Conservation (phyloP, 2,888 invertebrate genomes). For the Caenorhabditis sp. region DNA sequence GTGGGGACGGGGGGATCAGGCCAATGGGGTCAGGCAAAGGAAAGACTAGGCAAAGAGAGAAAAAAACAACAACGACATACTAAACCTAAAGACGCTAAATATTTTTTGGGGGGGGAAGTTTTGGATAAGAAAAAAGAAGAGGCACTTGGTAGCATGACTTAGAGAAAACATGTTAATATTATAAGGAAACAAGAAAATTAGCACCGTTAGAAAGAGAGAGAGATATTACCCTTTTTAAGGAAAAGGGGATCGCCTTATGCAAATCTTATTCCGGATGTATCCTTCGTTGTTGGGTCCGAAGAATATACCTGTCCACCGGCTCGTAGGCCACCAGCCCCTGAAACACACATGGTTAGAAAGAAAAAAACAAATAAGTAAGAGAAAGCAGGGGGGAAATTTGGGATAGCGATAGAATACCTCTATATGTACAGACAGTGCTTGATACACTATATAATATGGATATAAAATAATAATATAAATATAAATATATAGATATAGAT, state of each 20-base stretch:
- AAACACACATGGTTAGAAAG: conserved; percentile 24
- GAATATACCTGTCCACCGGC: conserved; percentile 66
- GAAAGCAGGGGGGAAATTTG: neutral
- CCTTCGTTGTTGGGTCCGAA: conserved; percentile 63
- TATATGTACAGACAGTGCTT: conserved; percentile 7
- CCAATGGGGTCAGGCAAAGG: neutral
- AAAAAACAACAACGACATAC: neutral
- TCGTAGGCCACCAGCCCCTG: conserved; percentile 68
- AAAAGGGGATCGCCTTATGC: conserved; percentile 16
- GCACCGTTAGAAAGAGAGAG: neutral
- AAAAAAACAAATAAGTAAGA: neutral
- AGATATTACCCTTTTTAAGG: no score
- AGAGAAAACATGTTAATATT: neutral
- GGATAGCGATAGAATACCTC: neutral
- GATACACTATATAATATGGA: conserved; percentile 12
- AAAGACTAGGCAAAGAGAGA: neutral
- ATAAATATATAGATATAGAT: conserved; percentile 10
- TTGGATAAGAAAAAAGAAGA: neutral
- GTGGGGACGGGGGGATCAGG: no score
- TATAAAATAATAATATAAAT: no score
- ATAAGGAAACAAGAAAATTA: neutral
- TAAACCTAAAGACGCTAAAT: neutral
- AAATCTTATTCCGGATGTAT: conserved; percentile 63
- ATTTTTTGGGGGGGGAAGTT: neutral
- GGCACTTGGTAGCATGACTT: conserved; percentile 1